Percentiles rank a stretch among this genome's conserved stretches.
Evolutionary conservation across 2,797 vertebrate species (phyloP).

Genomic region (Rhinella marina): DNA sequence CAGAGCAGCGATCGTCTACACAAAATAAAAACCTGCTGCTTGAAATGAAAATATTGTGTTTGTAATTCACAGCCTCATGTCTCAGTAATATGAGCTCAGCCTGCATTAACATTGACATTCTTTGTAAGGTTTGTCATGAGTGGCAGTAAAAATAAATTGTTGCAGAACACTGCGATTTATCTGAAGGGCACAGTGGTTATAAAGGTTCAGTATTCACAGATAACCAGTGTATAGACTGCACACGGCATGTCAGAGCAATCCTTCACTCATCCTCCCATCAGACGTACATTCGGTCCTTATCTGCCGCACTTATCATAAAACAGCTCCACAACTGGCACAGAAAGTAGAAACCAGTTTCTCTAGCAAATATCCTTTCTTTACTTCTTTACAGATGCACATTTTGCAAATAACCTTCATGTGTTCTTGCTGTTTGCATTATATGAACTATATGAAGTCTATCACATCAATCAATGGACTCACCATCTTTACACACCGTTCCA

Average conservation of each 20-base stretch:
- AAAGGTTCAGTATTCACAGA: slow-evolving; percentile 31
- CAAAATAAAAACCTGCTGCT: slow-evolving; percentile 32
- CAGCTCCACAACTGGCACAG: slow-evolving; percentile 57
- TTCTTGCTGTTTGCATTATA: not conserved
- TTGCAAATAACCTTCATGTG: slow-evolving; percentile 19
- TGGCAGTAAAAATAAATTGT: slow-evolving; percentile 46
- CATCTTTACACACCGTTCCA: slow-evolving; percentile 98
- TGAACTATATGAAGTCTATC: not conserved
- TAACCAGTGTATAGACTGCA: slow-evolving; percentile 16
- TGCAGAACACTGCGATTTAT: slow-evolving; percentile 26
- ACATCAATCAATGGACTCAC: slow-evolving; percentile 79
- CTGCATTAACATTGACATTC: slow-evolving; percentile 40
- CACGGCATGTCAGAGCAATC: slow-evolving; percentile 12
- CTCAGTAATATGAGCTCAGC: slow-evolving; percentile 6
- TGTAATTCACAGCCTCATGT: slow-evolving; percentile 22
- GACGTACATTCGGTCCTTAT: slow-evolving; percentile 4
- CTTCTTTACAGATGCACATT: not conserved
- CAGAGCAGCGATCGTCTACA: not conserved
- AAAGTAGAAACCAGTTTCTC: slow-evolving; percentile 48
- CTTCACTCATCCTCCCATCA: slow-evolving; percentile 23
- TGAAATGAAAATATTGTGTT: slow-evolving; percentile 25
- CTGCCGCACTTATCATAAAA: slow-evolving; percentile 31
- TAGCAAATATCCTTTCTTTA: not conserved
- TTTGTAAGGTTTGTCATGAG: slow-evolving; percentile 28
- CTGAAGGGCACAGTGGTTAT: slow-evolving; percentile 32